phyloP scores from a whole-genome alignment of 2,888 invertebrate genomes.

The Eupithecia tripunctaria region DNA sequence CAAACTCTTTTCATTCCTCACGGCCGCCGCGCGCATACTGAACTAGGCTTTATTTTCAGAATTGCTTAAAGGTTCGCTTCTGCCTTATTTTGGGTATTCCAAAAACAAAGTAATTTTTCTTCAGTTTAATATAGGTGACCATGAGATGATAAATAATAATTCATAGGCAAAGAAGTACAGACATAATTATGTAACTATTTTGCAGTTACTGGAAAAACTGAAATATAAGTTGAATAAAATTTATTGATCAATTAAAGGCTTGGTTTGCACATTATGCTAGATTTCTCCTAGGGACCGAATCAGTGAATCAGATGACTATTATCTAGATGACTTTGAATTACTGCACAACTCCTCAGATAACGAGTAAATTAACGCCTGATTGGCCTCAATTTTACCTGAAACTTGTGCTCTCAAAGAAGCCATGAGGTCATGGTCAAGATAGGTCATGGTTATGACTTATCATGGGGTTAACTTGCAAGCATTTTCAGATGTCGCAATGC shows the following conservation, averaged over 20 bases:
- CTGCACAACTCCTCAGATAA: not conserved
- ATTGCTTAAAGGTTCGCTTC: not conserved
- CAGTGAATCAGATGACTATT: not conserved
- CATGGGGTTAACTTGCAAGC: not conserved
- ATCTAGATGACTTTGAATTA: not conserved
- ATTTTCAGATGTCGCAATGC: not conserved
- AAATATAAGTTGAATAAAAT: too few species aligned
- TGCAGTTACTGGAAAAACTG: too few species aligned
- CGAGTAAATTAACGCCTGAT: not conserved
- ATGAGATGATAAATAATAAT: too few species aligned
- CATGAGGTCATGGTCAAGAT: not conserved
- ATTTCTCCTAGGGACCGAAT: not conserved
- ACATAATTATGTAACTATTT: too few species aligned
- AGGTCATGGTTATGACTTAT: not conserved
- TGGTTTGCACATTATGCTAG: not conserved
- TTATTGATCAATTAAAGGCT: too few species aligned
- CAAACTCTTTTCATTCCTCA: slow-evolving; percentile 53
- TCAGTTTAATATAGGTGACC: too few species aligned
- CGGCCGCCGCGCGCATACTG: slow-evolving; percentile 47
- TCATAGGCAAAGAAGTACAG: too few species aligned
- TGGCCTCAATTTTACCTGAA: not conserved
- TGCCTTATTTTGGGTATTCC: too few species aligned
- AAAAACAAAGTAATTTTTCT: too few species aligned
- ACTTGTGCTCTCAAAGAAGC: not conserved
- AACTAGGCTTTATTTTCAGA: slow-evolving; percentile 41